Conservation (phyloP, 2,797 vertebrate genomes). For the Erethizon dorsatum region DNA sequence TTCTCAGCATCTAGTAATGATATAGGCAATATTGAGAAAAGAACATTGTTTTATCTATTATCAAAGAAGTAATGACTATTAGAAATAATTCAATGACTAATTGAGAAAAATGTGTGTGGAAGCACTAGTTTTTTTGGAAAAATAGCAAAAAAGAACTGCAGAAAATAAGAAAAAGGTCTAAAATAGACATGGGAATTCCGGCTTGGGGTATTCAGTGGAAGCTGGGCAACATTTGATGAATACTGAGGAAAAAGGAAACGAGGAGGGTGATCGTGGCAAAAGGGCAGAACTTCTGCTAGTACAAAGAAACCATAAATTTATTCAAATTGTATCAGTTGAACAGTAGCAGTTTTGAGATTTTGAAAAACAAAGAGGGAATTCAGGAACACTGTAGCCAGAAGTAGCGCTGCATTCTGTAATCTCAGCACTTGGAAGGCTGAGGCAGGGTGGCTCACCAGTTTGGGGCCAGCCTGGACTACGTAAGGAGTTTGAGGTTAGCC, state of each 20-base stretch:
- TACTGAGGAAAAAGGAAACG: neutral
- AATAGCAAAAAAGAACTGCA: neutral
- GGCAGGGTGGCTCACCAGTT: neutral
- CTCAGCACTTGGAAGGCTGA: neutral
- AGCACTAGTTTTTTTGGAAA: neutral
- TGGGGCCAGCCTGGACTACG: neutral
- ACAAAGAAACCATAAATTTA: neutral
- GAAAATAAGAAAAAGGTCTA: neutral
- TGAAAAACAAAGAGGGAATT: neutral
- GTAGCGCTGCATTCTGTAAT: neutral
- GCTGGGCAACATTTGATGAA: neutral
- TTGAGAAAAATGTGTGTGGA: neutral
- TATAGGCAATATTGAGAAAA: neutral
- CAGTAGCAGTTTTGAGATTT: neutral
- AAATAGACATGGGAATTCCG: neutral
- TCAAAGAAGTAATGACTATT: neutral
- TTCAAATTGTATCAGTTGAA: neutral
- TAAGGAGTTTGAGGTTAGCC: neutral
- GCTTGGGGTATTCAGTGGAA: neutral
- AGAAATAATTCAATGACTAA: neutral
- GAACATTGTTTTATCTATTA: neutral
- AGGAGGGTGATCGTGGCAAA: neutral
- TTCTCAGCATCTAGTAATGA: neutral
- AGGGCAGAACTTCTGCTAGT: neutral
- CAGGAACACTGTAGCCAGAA: neutral